Conservation (phyloP, 2,888 invertebrate species). For the Panopea generosa region DNA sequence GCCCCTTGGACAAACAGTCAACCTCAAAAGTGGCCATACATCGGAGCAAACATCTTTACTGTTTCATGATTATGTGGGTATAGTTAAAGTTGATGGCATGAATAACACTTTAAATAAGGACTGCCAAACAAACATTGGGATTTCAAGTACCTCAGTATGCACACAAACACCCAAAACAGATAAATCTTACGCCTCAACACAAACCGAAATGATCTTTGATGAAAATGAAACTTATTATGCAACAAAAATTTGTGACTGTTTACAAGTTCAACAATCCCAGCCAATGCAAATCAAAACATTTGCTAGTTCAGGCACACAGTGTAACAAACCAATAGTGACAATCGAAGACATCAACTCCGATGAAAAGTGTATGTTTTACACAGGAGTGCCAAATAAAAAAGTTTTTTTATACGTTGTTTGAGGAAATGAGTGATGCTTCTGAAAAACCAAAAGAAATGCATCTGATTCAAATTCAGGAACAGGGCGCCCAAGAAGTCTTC, state of each 20-base stretch:
- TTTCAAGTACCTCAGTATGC: background rate
- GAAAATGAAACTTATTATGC: too few relatives aligned
- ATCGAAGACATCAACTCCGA: conserved; percentile 37
- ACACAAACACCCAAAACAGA: too few relatives aligned
- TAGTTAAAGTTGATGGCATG: background rate
- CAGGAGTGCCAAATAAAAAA: conserved; percentile 33
- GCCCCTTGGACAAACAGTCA: too few relatives aligned
- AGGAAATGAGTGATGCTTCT: conserved; percentile 21
- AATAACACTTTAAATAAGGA: background rate
- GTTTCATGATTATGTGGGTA: conserved; percentile 4
- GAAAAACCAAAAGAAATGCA: background rate
- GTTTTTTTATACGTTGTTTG: conserved; percentile 40
- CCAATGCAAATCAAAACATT: too few relatives aligned
- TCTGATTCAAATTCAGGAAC: background rate
- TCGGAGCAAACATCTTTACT: conserved; percentile 5
- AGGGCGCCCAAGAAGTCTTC: conserved; percentile 24
- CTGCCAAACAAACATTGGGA: background rate
- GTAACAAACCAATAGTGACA: conserved; percentile 21
- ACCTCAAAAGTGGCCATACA: too few relatives aligned
- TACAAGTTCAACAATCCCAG: too few relatives aligned
- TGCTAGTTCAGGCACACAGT: conserved; percentile 15
- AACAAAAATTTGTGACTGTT: too few relatives aligned
- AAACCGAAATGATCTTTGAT: too few relatives aligned
- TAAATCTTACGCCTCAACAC: too few relatives aligned
- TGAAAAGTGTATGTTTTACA: conserved; percentile 42